Percentiles rank a stretch among this genome's conserved stretches.
These are phyloP conservation scores for Cossypha polioptera DNA, from an alignment of 2,797 vertebrate species.

Conservation along the genomic window DNA sequence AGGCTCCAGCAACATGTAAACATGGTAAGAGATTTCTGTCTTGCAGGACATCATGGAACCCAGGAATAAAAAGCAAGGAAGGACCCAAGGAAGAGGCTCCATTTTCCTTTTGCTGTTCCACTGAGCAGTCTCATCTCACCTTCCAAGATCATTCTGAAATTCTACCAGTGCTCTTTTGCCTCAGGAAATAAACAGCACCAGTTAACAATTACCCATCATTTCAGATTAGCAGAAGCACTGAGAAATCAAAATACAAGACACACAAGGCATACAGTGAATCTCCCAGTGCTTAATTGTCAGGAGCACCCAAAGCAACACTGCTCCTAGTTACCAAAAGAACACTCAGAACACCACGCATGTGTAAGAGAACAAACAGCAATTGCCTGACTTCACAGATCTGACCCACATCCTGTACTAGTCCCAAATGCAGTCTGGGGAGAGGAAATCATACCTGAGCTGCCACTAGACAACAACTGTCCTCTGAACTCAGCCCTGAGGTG, in stretches of 20 bases:
- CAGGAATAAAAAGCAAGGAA: not conserved
- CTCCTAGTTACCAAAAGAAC: not conserved
- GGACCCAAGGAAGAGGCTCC: not conserved
- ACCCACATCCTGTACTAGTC: slow-evolving; percentile 49
- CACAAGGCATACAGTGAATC: not conserved
- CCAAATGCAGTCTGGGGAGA: not conserved
- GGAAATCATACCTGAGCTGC: not conserved
- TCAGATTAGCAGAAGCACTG: not conserved
- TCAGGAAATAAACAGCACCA: not conserved
- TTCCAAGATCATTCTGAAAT: not conserved
- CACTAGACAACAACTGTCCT: not conserved
- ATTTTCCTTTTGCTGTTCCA: not conserved
- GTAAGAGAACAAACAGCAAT: not conserved
- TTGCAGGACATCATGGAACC: not conserved
- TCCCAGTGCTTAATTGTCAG: not conserved
- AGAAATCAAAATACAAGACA: not conserved
- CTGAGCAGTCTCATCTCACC: not conserved
- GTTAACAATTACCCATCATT: not conserved
- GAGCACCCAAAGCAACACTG: not conserved
- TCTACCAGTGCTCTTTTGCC: not conserved
- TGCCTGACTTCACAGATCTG: slow-evolving; percentile 13
- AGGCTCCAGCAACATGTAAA: not conserved
- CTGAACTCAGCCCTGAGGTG: not conserved
- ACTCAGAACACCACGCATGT: not conserved
- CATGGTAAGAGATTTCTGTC: not conserved